Conservation (phyloP, 1,140 invertebrate genomes). For the Musca domestica region DNA sequence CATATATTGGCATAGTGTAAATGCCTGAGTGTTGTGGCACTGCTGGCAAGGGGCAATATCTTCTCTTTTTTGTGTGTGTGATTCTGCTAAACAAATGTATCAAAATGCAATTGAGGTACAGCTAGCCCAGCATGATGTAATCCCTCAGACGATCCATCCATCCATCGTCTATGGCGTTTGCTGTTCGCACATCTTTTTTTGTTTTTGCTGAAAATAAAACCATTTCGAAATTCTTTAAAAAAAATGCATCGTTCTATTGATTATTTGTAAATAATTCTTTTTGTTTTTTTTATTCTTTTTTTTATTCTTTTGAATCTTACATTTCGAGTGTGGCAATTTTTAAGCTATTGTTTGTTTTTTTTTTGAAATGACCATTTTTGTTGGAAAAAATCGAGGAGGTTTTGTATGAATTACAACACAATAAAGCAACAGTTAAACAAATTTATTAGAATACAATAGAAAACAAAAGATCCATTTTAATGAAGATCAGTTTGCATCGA, state of each 20-base stretch:
- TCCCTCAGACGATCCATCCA: not conserved
- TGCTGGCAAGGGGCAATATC: not conserved
- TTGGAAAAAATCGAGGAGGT: too few relatives aligned
- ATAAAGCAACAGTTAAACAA: not conserved
- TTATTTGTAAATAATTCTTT: not conserved
- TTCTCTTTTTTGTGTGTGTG: not conserved
- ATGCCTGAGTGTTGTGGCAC: not conserved
- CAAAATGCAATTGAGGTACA: constrained; percentile 12
- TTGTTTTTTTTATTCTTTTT: not conserved
- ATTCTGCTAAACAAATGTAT: not conserved
- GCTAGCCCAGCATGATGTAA: constrained; percentile 14
- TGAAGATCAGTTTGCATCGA: constrained; percentile 11
- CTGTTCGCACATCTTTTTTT: not conserved
- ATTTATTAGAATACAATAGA: not conserved
- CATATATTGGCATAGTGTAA: not conserved
- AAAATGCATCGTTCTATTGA: not conserved
- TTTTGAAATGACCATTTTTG: too few relatives aligned
- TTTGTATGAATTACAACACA: not conserved
- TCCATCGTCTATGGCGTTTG: too few relatives aligned
- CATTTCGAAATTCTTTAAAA: constrained; percentile 12
- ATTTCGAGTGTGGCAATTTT: constrained; percentile 12
- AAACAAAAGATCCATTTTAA: constrained; percentile 13
- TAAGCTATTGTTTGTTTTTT: not conserved
- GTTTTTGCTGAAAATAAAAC: not conserved
- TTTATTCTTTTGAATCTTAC: not conserved